A percentile compares a stretch with the other conserved stretches of the same genome.
phyloP scores from a whole-genome alignment of 2,888 invertebrate genomes.

The Pogonocherus hispidulus region DNA sequence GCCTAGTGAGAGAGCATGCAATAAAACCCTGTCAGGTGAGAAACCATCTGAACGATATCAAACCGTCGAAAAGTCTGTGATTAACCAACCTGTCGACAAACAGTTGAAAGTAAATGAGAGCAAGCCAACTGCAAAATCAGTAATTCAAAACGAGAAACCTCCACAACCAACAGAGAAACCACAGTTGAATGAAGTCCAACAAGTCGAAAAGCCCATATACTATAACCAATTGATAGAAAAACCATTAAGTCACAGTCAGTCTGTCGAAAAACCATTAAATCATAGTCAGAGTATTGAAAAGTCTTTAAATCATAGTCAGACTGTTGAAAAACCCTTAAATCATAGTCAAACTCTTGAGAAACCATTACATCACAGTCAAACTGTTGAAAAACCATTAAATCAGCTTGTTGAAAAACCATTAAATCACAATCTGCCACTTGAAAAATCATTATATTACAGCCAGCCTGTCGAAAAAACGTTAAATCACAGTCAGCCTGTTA shows the following conservation, averaged over 20 bases:
- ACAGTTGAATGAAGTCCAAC: too few species aligned
- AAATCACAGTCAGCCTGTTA: background rate
- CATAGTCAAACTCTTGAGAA: too few species aligned
- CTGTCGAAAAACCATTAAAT: too few species aligned
- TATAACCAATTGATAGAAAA: too few species aligned
- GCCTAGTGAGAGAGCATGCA: background rate
- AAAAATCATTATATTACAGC: constrained; percentile 12
- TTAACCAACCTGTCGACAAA: background rate
- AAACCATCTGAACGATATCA: constrained; percentile 1
- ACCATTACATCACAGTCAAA: background rate
- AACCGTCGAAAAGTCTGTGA: background rate
- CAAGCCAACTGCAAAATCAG: background rate
- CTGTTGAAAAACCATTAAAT: background rate
- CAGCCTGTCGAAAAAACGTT: constrained; percentile 18
- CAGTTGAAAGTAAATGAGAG: background rate
- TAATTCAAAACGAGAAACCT: background rate
- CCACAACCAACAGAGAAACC: too few species aligned
- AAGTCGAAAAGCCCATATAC: too few species aligned
- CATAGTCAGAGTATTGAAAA: too few species aligned
- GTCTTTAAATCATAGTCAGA: too few species aligned
- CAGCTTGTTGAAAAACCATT: background rate
- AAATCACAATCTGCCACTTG: constrained; percentile 5
- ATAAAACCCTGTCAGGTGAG: background rate
- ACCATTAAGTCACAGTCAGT: too few species aligned
- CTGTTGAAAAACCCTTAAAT: too few species aligned